Conservation (phyloP, 2,113 vertebrate species). For the Jaculus jaculus region DNA sequence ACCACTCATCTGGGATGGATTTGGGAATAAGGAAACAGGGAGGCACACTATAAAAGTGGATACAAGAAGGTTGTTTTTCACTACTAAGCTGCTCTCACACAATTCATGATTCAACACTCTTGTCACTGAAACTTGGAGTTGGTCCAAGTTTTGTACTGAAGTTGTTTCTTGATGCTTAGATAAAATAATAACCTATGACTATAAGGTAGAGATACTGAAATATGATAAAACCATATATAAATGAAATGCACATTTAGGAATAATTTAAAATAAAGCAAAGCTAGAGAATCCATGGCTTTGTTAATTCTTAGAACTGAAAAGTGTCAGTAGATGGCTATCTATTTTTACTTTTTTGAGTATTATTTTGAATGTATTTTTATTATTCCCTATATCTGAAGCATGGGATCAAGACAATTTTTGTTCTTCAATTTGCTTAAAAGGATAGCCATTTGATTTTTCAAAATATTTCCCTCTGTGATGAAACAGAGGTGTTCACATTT, state of each 20-base stretch:
- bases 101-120: neutral
- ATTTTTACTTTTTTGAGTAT: neutral
- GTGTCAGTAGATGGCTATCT: neutral
- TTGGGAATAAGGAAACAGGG: neutral
- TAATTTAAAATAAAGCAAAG: slow-evolving; percentile 23
- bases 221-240: neutral
- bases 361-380: neutral
- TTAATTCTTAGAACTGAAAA: neutral
- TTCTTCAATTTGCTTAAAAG: slow-evolving; percentile 12
- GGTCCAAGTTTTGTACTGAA: neutral
- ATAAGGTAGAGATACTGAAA: neutral
- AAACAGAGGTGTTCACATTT: neutral
- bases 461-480: slow-evolving; percentile 25
- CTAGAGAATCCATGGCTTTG: neutral
- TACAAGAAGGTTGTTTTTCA: neutral
- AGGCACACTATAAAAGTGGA: neutral
- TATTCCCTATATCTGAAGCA: neutral
- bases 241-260: slow-evolving; percentile 2
- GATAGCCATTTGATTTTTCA: slow-evolving; percentile 26
- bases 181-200: neutral
- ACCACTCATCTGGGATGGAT: neutral
- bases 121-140: neutral
- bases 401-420: neutral
- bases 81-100: neutral
- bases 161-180: neutral